Base-by-base conservation (phyloP, 2,888 invertebrate species). In the Plutella xylostella region DNA sequence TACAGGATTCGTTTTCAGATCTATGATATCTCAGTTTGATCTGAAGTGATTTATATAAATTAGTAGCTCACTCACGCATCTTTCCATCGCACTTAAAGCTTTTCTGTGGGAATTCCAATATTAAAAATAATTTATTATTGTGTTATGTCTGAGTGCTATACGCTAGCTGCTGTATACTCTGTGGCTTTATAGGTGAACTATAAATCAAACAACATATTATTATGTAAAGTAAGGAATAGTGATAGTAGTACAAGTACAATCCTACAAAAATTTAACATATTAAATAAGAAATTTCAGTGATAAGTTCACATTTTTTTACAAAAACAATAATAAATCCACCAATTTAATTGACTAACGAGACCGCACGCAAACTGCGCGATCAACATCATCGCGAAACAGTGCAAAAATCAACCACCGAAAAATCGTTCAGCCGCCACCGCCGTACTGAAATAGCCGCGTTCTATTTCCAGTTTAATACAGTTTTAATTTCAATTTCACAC, bases 401-500 rank as follows among this genome's bases (percentile, higher is more conserved):
- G 11, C 3, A 37, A n/a, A 37, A 35, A 37, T 19, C n/a, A 37
- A 37, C 18, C 1, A 20, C 20, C 19, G 18, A 4, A n/a, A 37
- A 19, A n/a, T 37, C n/a, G 19, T 18, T 18, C 11, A 37, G 20
- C 19, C 37, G 19, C 18, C 6, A 20, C 20, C 19, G 18, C 12
- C 37, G 12, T 18, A 30, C 30, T n/a, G 19, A 37, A 37, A 37
- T 37, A 37, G 20, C 37, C 19, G 20, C 19, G 37, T 20, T 37
- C 37, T 20, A 37, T 20, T 37, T 68, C 61, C 64, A 59, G 58
- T 71, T 70, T 72, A 72, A 75, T 76, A 75, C 70, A 74, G 72
- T 76, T 79, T 78, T 79, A 79, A 78, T 79, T 76, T 73, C 75
- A 77, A 75, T 78, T 77, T 79, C 73, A 77, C 77, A 78, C 71